Evolutionary conservation across 2,888 invertebrate genomes (phyloP).

Genomic region (Bibio marci): DNA sequence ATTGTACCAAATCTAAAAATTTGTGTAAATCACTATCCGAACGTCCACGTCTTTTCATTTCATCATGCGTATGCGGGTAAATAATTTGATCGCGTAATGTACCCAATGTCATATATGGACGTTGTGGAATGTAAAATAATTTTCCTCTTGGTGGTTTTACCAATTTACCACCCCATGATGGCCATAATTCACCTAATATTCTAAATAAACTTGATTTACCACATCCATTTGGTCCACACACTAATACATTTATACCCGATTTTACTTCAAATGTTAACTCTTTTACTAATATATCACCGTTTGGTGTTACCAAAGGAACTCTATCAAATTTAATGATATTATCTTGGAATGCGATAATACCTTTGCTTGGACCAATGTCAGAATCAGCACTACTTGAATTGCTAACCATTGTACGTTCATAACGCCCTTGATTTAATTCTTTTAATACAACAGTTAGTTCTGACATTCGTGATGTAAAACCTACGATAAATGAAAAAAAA

Average conservation of each 20-base stretch:
- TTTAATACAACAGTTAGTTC: slow-evolving; percentile 70
- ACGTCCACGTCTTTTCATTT: slow-evolving; percentile 62
- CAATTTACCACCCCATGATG: slow-evolving; percentile 80
- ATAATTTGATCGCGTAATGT: slow-evolving; percentile 85
- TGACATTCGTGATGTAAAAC: slow-evolving; percentile 80
- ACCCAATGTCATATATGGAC: slow-evolving; percentile 97
- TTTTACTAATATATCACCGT: slow-evolving; percentile 57
- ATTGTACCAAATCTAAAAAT: slow-evolving; percentile 66
- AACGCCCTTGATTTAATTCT: slow-evolving; percentile 66
- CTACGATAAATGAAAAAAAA: slow-evolving; percentile 11
- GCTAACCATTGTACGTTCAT: slow-evolving; percentile 38
- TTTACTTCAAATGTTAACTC: slow-evolving; percentile 81
- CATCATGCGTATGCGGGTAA: slow-evolving; percentile 81
- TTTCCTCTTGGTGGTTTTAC: slow-evolving; percentile 92
- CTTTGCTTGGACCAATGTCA: slow-evolving; percentile 50
- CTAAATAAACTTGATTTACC: slow-evolving; percentile 96
- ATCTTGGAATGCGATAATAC: slow-evolving; percentile 66
- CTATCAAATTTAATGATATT: slow-evolving; percentile 80
- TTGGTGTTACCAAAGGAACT: slow-evolving; percentile 93
- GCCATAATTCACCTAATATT: slow-evolving; percentile 94
- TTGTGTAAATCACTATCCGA: slow-evolving; percentile 60
- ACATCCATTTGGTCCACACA: slow-evolving; percentile 97
- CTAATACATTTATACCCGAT: slow-evolving; percentile 92
- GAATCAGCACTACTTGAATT: slow-evolving; percentile 20
- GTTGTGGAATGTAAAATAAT: slow-evolving; percentile 82